phyloP scores from a whole-genome alignment of 2,797 vertebrate genomes.

The Enteromius unitaeniatus region DNA sequence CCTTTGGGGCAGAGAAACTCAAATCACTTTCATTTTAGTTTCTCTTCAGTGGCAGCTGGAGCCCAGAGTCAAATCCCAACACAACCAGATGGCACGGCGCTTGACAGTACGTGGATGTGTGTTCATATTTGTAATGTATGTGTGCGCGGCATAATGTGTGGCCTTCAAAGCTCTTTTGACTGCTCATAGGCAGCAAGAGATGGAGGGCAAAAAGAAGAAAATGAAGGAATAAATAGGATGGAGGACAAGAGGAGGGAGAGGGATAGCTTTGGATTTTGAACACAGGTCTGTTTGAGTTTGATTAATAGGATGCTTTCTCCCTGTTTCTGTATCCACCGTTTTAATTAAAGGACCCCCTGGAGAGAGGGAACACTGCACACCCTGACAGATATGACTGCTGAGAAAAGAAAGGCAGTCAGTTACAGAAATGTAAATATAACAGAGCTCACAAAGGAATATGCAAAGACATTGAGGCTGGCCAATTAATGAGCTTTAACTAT shows the following conservation, averaged over 20 bases:
- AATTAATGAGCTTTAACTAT: conserved; percentile 52
- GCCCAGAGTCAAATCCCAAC: conserved; percentile 48
- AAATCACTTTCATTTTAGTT: conserved; percentile 51
- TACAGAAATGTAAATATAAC: conserved; percentile 61
- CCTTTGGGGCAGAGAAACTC: conserved; percentile 43
- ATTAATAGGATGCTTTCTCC: conserved; percentile 61
- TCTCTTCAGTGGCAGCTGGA: conserved; percentile 40
- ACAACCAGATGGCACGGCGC: conserved; percentile 31
- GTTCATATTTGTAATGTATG: conserved; percentile 20
- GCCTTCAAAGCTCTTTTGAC: conserved; percentile 33
- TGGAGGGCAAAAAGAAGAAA: conserved; percentile 27
- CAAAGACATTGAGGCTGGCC: conserved; percentile 35
- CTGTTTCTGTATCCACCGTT: conserved; percentile 53
- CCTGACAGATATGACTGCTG: conserved; percentile 48
- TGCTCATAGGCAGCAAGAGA: conserved; percentile 22
- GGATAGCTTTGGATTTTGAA: conserved; percentile 55
- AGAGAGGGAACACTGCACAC: conserved; percentile 53
- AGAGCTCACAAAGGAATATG: conserved; percentile 53
- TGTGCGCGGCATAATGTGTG: conserved; percentile 26
- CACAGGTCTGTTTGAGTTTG: conserved; percentile 60
- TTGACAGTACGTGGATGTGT: conserved; percentile 41
- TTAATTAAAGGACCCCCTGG: conserved; percentile 66
- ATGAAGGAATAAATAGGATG: conserved; percentile 5
- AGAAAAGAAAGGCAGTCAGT: conserved; percentile 51
- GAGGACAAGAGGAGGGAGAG: conserved; percentile 10